Evolutionary conservation across 1,140 invertebrate genomes (phyloP), one percentile per base, ranked within the genome.

Genomic region (Apis laboriosa): DNA sequence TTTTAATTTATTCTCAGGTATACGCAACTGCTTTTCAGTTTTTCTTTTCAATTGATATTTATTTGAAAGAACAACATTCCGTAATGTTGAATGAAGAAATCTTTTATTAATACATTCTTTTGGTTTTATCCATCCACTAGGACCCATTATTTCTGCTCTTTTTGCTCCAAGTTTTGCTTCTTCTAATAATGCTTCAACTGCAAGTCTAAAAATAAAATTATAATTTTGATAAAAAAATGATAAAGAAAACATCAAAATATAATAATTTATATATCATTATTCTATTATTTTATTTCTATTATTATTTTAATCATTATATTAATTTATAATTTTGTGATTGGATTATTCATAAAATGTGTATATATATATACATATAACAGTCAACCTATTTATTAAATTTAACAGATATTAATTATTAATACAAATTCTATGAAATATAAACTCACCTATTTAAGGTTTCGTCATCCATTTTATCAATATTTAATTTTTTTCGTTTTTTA

Each of bases 121-220:
- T 13, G 94, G 94, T 91, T 95, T 96, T 34, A 96, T 90, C 95
- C 95, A 96, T 61, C 95, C 95, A 80, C 95, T 95, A 12, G 95
- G 95, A 24, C 95, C 95, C 84, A 95, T 94, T 72, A 95, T 93
- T 93, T 96, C 95, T 28, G 95, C 95, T 87, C 95, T 92, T 80
- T 94, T 94, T 63, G 95, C 95, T 67, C 95, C 95, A 88, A 95
- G 90, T 67, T 95, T 95, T 11, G 95, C 95, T 92, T 96, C 95
- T 86, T 95, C 93, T n/a, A 96, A 90, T 63, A 96, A 90, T 86
- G 95, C 95, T 91, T 95, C 95, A 21, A 94, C 95, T 55, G 95
- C 95, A 89, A 96, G 90, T 91, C 95, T 96, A 76, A 66, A 64
- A 67, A 68, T 43, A 60, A 58, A 76, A 49, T 64, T 63, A 73